A percentile compares a stretch with the other conserved stretches of the same genome.
Evolutionary conservation across 2,113 vertebrate species (phyloP).

Genomic region (Desmodus rotundus): DNA sequence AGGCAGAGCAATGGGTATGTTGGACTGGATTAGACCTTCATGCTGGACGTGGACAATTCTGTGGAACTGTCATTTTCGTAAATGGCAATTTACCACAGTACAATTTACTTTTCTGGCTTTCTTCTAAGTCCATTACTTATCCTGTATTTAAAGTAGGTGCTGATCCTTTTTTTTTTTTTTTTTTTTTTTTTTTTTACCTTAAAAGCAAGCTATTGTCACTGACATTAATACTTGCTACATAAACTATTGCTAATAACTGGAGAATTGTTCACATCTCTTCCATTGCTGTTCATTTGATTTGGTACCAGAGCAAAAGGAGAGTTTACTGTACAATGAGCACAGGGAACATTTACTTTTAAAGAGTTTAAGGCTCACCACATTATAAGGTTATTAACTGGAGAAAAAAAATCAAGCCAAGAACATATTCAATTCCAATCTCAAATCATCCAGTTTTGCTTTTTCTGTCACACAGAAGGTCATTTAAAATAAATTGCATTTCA

Average conservation of each 20-base stretch:
- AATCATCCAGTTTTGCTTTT: background rate
- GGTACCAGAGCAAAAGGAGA: background rate
- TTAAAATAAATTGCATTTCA: conserved; percentile 51
- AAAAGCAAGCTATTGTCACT: background rate
- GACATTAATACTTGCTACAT: background rate
- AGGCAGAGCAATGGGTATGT: background rate
- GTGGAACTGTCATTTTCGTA: background rate
- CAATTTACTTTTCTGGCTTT: background rate
- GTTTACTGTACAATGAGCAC: background rate
- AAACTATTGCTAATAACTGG: background rate
- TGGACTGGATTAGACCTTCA: background rate
- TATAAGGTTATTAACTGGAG: background rate
- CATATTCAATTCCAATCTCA: background rate
- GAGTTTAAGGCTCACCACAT: background rate
- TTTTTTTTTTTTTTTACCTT: background rate
- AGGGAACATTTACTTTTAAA: background rate
- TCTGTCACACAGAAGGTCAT: background rate
- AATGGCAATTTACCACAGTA: background rate
- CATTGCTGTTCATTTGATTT: background rate
- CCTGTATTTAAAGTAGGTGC: background rate
- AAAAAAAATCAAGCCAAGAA: background rate
- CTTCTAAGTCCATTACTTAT: background rate
- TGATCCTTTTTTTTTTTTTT: background rate
- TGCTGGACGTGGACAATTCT: background rate
- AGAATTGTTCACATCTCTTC: background rate